Base-by-base conservation (phyloP, 2,888 invertebrate genomes). In the Drosophila paramelanica region DNA sequence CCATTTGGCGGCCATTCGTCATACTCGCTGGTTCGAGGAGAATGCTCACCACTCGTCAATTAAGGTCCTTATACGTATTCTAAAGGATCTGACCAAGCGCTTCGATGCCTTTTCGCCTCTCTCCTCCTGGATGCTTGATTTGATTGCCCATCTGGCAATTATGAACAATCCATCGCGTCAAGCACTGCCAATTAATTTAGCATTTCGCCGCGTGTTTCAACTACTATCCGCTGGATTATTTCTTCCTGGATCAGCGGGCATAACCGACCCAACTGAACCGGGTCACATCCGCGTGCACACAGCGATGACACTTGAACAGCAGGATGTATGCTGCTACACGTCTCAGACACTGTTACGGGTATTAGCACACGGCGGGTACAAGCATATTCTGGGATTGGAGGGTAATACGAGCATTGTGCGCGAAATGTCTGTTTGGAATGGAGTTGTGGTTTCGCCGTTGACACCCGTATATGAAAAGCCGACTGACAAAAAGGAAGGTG, bases 1-100 rank as follows among this genome's bases (percentile, higher is more conserved):
- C 58, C 98, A 99, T 92, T 93, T 98, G 88, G 97, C 98, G 0
- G 98, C 98, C 0, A 98, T 99, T 71, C 94, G 98, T 27, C 99
- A 99, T 92, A 97, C 98, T 66, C 95, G 98, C 31, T 99, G 99
- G 99, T 99, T 99, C 92, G 99, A 99, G 91, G 99, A 99, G 92
- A 98, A 98, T 90, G 98, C 98, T 0, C 98, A 97, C 91, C 98
- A 99, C 92, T 98, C 98, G 5, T 98, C 98, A 23, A 98, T 99
- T 67, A 98, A 98, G 94, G 97, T 97, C 6, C 93, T 99, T 13
- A 98, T 99, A 80, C 95, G 99, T 2, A 94, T 99, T 25, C 93
- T 99, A n/a, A 95, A 98, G 71, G 99, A 99, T 93, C 94, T 99
- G 88, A 95, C 97, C 82, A 95, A 95, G 56, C 95, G 99, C 14